Percentiles rank a stretch among this genome's conserved stretches.
phyloP scores from a whole-genome alignment of 1,140 invertebrate genomes.

The Melitaea cinxia region DNA sequence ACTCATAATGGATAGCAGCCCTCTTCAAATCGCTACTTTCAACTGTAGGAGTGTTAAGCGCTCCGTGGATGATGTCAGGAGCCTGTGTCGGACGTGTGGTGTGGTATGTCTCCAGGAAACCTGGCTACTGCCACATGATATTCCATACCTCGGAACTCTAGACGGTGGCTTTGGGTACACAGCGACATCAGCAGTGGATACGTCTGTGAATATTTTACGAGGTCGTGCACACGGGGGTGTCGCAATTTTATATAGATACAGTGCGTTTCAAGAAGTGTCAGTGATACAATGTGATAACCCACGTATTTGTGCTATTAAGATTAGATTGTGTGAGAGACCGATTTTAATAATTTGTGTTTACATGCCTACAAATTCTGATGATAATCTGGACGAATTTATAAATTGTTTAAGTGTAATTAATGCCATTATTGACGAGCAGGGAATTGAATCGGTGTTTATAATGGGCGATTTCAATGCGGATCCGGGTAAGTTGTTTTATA shows the following conservation, averaged over 20 bases:
- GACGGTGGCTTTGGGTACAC: not conserved
- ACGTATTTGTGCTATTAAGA: too few species aligned
- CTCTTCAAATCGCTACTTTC: not conserved
- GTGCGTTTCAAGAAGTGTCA: too few species aligned
- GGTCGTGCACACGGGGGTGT: not conserved
- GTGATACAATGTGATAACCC: too few species aligned
- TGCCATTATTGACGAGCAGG: too few species aligned
- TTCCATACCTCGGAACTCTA: not conserved
- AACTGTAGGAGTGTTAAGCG: not conserved
- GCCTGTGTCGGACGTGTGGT: not conserved
- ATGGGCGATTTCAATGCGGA: too few species aligned
- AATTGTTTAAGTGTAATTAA: too few species aligned
- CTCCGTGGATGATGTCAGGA: not conserved
- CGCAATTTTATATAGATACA: not conserved
- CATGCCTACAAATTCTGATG: too few species aligned
- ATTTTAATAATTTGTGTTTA: too few species aligned
- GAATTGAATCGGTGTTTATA: too few species aligned
- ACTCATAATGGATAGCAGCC: not conserved
- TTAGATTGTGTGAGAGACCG: too few species aligned
- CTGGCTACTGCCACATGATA: not conserved
- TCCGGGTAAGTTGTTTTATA: too few species aligned
- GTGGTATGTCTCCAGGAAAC: not conserved
- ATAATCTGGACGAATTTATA: too few species aligned
- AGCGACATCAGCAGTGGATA: not conserved
- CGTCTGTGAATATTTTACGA: not conserved